phyloP scores from a whole-genome alignment of 2,888 invertebrate species.

The Hesperia comma region DNA sequence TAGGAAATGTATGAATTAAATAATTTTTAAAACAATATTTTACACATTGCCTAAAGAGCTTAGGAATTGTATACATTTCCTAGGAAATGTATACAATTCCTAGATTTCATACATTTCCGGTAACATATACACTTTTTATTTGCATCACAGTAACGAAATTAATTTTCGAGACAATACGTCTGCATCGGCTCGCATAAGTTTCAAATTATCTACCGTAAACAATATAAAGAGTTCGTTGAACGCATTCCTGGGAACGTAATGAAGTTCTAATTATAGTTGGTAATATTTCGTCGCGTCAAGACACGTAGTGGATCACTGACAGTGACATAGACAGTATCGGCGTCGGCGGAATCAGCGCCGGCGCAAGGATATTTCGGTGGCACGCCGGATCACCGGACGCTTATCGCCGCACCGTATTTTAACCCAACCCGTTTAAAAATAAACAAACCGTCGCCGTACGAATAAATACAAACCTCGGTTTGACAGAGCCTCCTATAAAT shows the following conservation, averaged over 20 bases:
- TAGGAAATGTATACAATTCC: too few species aligned
- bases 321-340: slow-evolving; percentile 67
- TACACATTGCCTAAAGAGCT: too few species aligned
- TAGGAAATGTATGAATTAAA: too few species aligned
- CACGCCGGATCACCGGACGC: slow-evolving; percentile 63
- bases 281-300: slow-evolving; percentile 68
- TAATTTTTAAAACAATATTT: too few species aligned
- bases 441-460: slow-evolving; percentile 76
- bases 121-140: slow-evolving; percentile 1
- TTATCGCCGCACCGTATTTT: slow-evolving; percentile 75
- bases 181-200: slow-evolving; percentile 17
- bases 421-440: slow-evolving; percentile 76
- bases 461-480: slow-evolving; percentile 78
- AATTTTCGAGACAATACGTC: slow-evolving; percentile 36
- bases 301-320: slow-evolving; percentile 60
- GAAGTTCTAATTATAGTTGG: slow-evolving; percentile 68
- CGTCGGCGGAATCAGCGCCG: slow-evolving; percentile 61
- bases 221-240: slow-evolving; percentile 63
- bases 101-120: too few species aligned
- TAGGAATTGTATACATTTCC: too few species aligned
- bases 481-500: slow-evolving; percentile 81
- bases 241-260: slow-evolving; percentile 55
- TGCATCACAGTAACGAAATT: background rate
- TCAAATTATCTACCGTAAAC: slow-evolving; percentile 34
- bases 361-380: slow-evolving; percentile 63